Conservation (phyloP, 2,113 vertebrate species). For the Microtus ochrogaster region DNA sequence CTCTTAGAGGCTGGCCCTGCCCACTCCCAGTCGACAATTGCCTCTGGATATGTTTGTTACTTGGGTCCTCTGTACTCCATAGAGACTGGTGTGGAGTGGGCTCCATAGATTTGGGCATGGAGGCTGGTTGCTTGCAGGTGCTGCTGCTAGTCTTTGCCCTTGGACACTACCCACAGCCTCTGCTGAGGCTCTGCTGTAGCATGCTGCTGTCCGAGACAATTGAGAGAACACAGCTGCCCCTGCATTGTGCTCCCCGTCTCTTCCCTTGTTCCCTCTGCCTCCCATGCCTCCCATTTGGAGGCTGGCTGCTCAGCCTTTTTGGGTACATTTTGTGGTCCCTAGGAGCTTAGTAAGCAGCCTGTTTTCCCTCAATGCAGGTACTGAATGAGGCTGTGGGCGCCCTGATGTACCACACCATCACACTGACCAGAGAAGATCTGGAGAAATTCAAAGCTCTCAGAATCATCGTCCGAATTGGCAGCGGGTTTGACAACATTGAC, state of each 20-base stretch:
- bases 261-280: not conserved
- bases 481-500: slow-evolving; percentile 99
- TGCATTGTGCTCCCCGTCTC: not conserved
- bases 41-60: not conserved
- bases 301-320: not conserved
- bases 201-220: not conserved
- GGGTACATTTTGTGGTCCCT: not conserved
- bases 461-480: slow-evolving; percentile 98
- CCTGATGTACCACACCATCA: slow-evolving; percentile 99
- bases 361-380: slow-evolving; percentile 87
- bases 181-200: not conserved
- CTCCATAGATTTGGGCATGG: not conserved
- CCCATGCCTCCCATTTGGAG: not conserved
- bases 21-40: not conserved
- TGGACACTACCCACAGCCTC: not conserved
- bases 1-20: not conserved
- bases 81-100: not conserved
- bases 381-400: slow-evolving; percentile 99
- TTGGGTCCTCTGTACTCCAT: not conserved
- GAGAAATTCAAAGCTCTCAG: slow-evolving; percentile 99
- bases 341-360: not conserved
- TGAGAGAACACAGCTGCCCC: not conserved
- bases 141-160: not conserved
- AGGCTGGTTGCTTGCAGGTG: not conserved
- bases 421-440: slow-evolving; percentile 97